These are phyloP conservation scores for Leiothrix lutea DNA, from an alignment of 2,113 vertebrate genomes.

Conservation along the genomic window DNA sequence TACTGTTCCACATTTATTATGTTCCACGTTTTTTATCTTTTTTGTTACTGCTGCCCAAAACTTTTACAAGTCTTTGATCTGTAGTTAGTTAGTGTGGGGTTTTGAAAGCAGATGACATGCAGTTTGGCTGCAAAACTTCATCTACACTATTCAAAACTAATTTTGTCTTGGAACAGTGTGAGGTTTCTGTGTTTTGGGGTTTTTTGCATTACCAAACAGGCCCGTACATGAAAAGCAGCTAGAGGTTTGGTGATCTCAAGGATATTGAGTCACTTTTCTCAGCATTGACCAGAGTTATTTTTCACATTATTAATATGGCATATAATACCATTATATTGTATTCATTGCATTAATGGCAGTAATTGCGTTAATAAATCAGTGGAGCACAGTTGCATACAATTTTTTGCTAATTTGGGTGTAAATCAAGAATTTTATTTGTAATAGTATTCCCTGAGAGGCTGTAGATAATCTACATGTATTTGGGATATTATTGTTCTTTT, in stretches of 20 bases:
- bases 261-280: not conserved
- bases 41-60: not conserved
- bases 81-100: not conserved
- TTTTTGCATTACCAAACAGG: not conserved
- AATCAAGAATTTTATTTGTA: not conserved
- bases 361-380: not conserved
- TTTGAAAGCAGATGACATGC: not conserved
- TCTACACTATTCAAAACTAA: not conserved
- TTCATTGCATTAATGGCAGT: not conserved
- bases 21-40: not conserved
- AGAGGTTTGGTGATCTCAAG: not conserved
- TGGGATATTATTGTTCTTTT: not conserved
- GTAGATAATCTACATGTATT: not conserved
- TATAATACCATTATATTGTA: not conserved
- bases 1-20: accelerated
- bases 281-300: not conserved
- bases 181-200: too few species aligned
- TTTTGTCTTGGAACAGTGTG: not conserved
- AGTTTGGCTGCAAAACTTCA: not conserved
- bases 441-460: not conserved
- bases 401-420: not conserved
- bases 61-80: not conserved
- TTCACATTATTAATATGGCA: not conserved
- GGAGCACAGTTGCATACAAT: not conserved
- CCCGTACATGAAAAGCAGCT: not conserved